Evolutionary conservation across 1,140 invertebrate genomes (phyloP), one percentile per base, ranked within the genome.

Genomic region (Hylaeus volcanicus): DNA sequence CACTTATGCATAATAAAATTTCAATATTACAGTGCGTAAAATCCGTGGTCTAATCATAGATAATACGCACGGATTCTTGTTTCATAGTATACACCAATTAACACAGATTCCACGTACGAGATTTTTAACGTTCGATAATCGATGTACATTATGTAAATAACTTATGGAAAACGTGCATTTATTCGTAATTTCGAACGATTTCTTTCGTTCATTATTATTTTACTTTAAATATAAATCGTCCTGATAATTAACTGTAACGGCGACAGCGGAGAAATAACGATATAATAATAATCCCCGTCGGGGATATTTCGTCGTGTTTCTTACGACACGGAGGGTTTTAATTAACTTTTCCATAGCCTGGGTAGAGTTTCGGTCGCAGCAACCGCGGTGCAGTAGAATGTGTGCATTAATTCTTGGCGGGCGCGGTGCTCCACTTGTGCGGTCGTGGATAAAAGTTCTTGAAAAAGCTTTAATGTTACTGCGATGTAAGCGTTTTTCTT

Each of bases 391-490:
- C 74, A 26, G 9, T 39, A 26, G 65, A 69, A 69, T 76, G 74
- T 37, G 9, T 56, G 64, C 63, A 58, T 76, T 76, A 68, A 68
- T 58, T 48, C 63, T 45, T 39, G 64, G n/a, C 43, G 5, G 51
- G 26, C 37, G 26, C 26, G 53, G 53, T 58, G 65, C 48, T 69
- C 74, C 65, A 76, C 55, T 69, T 69, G 43, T 2, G 74, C 64
- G 74, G 41, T 48, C 63, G 65, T 60, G 53, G 65, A 76, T 69
- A 58, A 76, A 76, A 58, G 53, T 76, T 76, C 64, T 58, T 48
- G 53, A 65, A 69, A 60, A 76, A 41, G 64, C 53, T 58, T 60
- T n/a, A 58, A 60, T 9, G 9, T 45, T 26, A 8, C 39, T 5
- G 6, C 48, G 45, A 56, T 26, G 2, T 11, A 61, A 5, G 48